Conservation (phyloP, 2,797 vertebrate genomes). For the Taeniopygia guttata region DNA sequence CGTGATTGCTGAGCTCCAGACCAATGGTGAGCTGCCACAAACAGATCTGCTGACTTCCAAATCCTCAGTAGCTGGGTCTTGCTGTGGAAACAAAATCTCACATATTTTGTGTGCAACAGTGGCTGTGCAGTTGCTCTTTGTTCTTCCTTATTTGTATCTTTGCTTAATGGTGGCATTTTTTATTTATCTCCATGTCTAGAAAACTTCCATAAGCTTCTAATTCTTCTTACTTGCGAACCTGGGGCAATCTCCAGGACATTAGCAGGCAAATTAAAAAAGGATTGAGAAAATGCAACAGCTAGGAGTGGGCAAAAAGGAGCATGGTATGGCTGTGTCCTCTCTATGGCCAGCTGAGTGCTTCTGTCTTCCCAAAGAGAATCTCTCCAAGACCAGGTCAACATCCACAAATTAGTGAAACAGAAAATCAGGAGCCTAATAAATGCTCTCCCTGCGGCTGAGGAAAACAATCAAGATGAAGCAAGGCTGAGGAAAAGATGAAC, state of each 20-base stretch:
- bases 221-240: not conserved
- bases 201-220: not conserved
- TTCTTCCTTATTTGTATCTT: not conserved
- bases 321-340: constrained; percentile 60
- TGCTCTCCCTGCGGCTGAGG: too few relatives aligned
- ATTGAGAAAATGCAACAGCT: not conserved
- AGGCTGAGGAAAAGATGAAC: too few relatives aligned
- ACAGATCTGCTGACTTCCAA: not conserved
- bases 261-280: not conserved
- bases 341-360: constrained; percentile 57
- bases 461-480: too few relatives aligned
- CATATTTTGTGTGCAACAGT: not conserved
- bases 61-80: not conserved
- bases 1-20: not conserved
- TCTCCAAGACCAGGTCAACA: constrained; percentile 71
- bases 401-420: constrained; percentile 57
- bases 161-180: not conserved
- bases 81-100: not conserved
- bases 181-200: not conserved
- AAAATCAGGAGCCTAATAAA: constrained; percentile 38
- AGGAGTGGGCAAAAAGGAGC: accelerated
- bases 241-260: not conserved
- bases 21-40: not conserved
- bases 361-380: constrained; percentile 71
- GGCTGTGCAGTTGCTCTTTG: not conserved